These are phyloP conservation scores for Eciton burchellii DNA, from an alignment of 1,140 invertebrate species.

Conservation along the genomic window DNA sequence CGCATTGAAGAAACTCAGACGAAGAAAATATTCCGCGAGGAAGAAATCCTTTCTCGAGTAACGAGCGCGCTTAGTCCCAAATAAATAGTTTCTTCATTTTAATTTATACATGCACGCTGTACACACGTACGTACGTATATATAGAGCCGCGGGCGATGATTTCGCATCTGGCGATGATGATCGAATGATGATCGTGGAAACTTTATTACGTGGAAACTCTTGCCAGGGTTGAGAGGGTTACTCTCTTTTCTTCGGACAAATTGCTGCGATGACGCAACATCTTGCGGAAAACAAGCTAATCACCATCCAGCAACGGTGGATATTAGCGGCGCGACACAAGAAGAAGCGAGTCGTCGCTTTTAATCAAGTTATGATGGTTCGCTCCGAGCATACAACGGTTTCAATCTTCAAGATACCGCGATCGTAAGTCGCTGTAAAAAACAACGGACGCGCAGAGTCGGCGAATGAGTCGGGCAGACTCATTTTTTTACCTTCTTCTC, in stretches of 20 bases:
- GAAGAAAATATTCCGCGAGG: conserved; percentile 49
- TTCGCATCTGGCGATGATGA: neutral
- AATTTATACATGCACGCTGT: neutral
- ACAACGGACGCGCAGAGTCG: no score
- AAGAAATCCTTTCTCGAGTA: conserved; percentile 35
- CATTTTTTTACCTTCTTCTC: no score
- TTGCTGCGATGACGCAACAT: conserved; percentile 28
- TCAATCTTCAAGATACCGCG: conserved; percentile 43
- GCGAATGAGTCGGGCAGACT: no score
- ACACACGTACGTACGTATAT: no score
- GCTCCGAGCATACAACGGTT: conserved; percentile 23
- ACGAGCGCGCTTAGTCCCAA: neutral
- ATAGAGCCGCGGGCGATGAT: no score
- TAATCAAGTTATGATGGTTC: conserved; percentile 54
- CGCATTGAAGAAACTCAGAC: conserved; percentile 71
- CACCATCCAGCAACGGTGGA: conserved; percentile 61
- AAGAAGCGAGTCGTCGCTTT: conserved; percentile 51
- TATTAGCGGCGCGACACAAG: conserved; percentile 61
- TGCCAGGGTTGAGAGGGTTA: no score
- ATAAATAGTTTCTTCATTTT: neutral
- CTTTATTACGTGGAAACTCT: no score
- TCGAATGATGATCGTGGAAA: no score
- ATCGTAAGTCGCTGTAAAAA: conserved; percentile 9
- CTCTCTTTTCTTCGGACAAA: conserved; percentile 1
- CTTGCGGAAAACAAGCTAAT: conserved; percentile 49